Evolutionary conservation across 2,888 invertebrate genomes (phyloP).

Genomic region (Alcis repandata): DNA sequence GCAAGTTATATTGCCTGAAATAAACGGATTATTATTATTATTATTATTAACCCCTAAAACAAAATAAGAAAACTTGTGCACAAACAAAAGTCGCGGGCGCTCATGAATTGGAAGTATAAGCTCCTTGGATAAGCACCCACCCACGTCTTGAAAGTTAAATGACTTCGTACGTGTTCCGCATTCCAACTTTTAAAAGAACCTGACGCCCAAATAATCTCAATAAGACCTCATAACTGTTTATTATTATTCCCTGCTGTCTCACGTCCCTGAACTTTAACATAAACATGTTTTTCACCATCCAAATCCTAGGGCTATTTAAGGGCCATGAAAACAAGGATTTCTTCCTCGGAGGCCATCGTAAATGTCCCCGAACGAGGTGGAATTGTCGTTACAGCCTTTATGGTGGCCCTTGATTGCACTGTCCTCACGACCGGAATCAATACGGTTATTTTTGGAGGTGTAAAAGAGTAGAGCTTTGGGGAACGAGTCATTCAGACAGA

Average conservation of each 20-base stretch:
- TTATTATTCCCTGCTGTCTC: constrained; percentile 9
- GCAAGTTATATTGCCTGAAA: too few relatives aligned
- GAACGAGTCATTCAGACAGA: constrained; percentile 10
- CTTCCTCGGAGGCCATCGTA: constrained; percentile 32
- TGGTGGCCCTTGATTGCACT: constrained; percentile 23
- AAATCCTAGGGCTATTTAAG: constrained; percentile 27
- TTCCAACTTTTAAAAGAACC: not conserved
- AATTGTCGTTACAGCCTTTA: constrained; percentile 31
- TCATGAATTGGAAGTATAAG: not conserved
- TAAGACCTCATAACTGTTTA: constrained; percentile 16
- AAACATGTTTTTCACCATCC: constrained; percentile 37
- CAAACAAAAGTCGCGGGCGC: not conserved
- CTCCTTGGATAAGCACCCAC: not conserved
- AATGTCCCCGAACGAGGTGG: constrained; percentile 28
- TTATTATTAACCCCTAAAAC: not conserved
- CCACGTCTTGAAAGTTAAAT: constrained; percentile 15
- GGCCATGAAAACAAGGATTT: constrained; percentile 35
- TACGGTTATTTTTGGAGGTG: constrained; percentile 18
- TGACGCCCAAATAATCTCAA: constrained; percentile 6
- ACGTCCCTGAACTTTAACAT: constrained; percentile 28
- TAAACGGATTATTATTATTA: too few relatives aligned
- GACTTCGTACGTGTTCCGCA: constrained; percentile 1
- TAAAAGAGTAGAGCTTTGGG: constrained; percentile 16
- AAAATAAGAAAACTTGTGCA: not conserved
- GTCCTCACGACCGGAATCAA: constrained; percentile 16